Evolutionary conservation across 2,797 vertebrate genomes (phyloP), one percentile per base, ranked within the genome.

Genomic region (Pseudomugil tenellus): DNA sequence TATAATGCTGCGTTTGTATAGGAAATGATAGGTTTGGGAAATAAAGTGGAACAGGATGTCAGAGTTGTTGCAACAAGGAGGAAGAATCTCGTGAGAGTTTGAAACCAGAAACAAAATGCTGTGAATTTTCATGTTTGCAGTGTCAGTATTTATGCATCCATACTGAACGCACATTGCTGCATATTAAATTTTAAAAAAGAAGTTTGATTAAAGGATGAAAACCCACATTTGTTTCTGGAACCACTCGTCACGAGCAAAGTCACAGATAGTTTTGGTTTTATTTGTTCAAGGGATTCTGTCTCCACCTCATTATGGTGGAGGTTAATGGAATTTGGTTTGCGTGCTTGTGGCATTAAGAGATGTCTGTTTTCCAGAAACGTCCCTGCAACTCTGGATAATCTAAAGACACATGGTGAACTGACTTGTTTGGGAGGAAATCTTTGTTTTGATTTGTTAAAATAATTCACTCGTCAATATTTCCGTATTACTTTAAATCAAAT

Each of bases 1-100:
- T 76, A 81, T 86, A 81, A 88, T 85, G 80, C 77, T 16, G 76
- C 81, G 80, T 91, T 90, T 91, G 85, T 89, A 71, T 86, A 73
- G 69, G 84, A 88, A 86, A 88, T 83, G 86, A 86, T 66, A 79
- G 82, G 86, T 80, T 81, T 72, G 80, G 84, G 79, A 80, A 83
- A 82, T 81, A 56, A 72, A 87, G 70, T 77, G 72, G 82, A 83
- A 83, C 72, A 51, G 63, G 55, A 63, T 77, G 83, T 87, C 79
- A 73, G 75, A 82, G 69, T 64, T 70, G 59, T 67, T 68, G 65
- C 76, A 74, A 74, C 67, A 41, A 57, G 58, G 65, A 79, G 16
- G 70, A 25, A 48, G 66, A 75, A 82, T 83, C 61, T 72, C 48
- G 61, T 54, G 63, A 71, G 68, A 81, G 65, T 77, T 51, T 54